Conservation (phyloP, 2,797 vertebrate genomes). For the Hippopotamyrus pictus region DNA sequence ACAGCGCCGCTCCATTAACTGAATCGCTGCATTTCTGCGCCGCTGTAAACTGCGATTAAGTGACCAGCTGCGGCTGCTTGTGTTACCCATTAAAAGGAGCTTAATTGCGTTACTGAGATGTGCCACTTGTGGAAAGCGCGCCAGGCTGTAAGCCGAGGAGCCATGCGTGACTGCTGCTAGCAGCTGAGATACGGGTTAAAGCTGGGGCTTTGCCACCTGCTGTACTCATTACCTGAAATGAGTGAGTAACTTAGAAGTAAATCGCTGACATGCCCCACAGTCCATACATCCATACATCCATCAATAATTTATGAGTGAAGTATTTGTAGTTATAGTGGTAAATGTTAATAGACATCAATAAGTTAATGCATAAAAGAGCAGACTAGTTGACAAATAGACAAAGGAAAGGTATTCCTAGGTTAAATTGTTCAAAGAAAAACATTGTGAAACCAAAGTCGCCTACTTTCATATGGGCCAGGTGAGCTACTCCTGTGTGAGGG, state of each 20-base stretch:
- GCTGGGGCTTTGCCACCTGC: not conserved
- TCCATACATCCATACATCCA: not conserved
- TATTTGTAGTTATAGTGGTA: not conserved
- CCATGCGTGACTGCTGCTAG: not conserved
- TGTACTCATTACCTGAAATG: not conserved
- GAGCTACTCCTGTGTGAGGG: not conserved
- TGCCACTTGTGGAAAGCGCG: not conserved
- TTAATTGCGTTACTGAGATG: conserved; percentile 7
- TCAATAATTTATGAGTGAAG: not conserved
- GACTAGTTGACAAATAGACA: not conserved
- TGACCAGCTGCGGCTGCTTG: not conserved
- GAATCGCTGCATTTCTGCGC: not conserved
- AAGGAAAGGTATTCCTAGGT: not conserved
- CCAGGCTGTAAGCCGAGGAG: not conserved
- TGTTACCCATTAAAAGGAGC: conserved; percentile 14
- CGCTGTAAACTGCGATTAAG: not conserved
- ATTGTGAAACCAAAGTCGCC: not conserved
- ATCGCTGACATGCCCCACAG: not conserved
- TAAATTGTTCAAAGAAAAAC: not conserved
- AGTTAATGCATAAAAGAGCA: not conserved
- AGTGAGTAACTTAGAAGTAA: not conserved
- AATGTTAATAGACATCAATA: not conserved
- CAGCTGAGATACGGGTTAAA: not conserved
- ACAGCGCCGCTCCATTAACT: not conserved
- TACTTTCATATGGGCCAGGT: not conserved